These are phyloP conservation scores for Rhadina sibilatrix DNA, from an alignment of 2,113 vertebrate genomes.

Conservation along the genomic window DNA sequence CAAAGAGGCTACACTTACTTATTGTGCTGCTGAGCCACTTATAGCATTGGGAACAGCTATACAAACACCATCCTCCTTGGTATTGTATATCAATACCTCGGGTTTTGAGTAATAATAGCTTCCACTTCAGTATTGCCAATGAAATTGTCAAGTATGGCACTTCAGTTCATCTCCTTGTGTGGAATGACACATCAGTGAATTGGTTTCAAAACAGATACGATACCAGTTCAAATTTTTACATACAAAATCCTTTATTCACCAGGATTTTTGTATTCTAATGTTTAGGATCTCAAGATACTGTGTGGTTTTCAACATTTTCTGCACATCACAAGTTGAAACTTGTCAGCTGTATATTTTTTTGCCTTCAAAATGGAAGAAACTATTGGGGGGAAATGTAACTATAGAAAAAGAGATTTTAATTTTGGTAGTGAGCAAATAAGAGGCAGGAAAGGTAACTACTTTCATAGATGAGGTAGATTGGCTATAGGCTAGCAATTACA, in stretches of 20 bases:
- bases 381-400: background rate
- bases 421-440: background rate
- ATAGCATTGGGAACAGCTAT: background rate
- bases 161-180: background rate
- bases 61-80: background rate
- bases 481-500: background rate
- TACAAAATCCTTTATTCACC: background rate
- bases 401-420: background rate
- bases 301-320: background rate
- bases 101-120: background rate
- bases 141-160: background rate
- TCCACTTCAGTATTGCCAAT: background rate
- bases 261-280: background rate
- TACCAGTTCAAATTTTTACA: background rate
- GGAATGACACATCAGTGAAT: background rate
- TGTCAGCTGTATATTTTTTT: background rate
- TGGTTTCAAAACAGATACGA: background rate
- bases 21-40: background rate
- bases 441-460: background rate
- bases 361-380: background rate
- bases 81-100: fast-evolving
- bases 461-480: background rate
- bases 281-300: background rate
- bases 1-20: background rate
- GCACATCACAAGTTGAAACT: background rate